phyloP scores from a whole-genome alignment of 2,797 vertebrate genomes.

The Crocodylus rhombifer region DNA sequence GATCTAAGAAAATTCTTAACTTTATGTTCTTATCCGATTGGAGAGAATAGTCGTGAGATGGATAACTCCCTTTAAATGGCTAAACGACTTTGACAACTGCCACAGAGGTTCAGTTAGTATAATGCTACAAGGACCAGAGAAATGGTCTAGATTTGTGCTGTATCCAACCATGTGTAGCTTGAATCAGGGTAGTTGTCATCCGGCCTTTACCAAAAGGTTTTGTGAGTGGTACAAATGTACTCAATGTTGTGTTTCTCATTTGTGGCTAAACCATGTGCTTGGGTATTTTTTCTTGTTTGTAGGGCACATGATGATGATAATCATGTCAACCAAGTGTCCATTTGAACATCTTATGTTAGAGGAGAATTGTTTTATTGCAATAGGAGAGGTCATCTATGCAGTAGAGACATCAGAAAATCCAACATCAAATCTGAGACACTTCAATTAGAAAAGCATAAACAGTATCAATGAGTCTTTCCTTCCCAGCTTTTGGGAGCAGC shows the following conservation, averaged over 20 bases:
- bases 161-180: neutral
- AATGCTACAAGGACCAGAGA: neutral
- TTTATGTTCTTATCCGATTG: neutral
- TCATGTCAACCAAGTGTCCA: too few species aligned
- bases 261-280: neutral
- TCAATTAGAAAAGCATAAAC: too few species aligned
- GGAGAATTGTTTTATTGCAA: too few species aligned
- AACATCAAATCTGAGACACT: too few species aligned
- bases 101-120: neutral
- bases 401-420: too few species aligned
- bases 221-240: neutral
- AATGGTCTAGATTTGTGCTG: neutral
- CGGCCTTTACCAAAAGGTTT: neutral
- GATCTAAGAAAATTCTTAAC: neutral
- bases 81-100: neutral
- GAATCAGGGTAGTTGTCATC: neutral
- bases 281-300: neutral
- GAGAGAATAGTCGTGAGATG: neutral
- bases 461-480: too few species aligned
- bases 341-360: too few species aligned
- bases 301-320: too few species aligned
- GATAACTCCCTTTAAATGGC: neutral
- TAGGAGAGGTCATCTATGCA: too few species aligned
- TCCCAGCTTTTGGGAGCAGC: too few species aligned
- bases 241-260: too few species aligned